These are phyloP conservation scores for Timandra comae DNA, from an alignment of 2,888 invertebrate species.

Conservation along the genomic window DNA sequence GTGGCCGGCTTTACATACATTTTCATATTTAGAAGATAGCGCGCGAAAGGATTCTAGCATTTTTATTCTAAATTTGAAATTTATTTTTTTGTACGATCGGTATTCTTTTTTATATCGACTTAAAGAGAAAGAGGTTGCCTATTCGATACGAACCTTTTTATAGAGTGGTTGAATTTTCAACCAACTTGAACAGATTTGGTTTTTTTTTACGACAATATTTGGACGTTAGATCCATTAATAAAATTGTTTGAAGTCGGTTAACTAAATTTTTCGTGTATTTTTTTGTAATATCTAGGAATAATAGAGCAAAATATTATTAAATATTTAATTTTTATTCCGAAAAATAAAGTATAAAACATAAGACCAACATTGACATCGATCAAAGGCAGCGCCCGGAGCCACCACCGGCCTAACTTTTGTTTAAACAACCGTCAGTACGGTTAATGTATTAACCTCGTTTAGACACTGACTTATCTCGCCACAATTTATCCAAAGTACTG, in stretches of 20 bases:
- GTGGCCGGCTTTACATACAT: slow-evolving; percentile 64
- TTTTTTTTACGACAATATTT: too few species aligned
- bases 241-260: too few species aligned
- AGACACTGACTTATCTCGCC: slow-evolving; percentile 56
- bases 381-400: slow-evolving; percentile 35
- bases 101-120: slow-evolving; percentile 10
- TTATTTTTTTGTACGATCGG: slow-evolving; percentile 17
- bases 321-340: too few species aligned
- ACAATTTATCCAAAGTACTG: slow-evolving; percentile 55
- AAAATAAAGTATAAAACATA: too few species aligned
- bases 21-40: slow-evolving; percentile 57
- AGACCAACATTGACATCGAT: slow-evolving; percentile 36
- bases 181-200: too few species aligned
- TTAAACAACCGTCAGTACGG: slow-evolving; percentile 45
- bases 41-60: slow-evolving; percentile 43
- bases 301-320: too few species aligned
- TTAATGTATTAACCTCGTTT: slow-evolving; percentile 70
- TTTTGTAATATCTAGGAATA: too few species aligned
- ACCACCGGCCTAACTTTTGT: slow-evolving; percentile 42
- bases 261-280: too few species aligned
- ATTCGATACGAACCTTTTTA: too few species aligned
- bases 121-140: too few species aligned
- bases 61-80: slow-evolving; percentile 20
- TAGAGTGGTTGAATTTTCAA: too few species aligned
- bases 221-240: too few species aligned